Evolutionary conservation across 2,797 vertebrate species (phyloP), one percentile per base, ranked within the genome.

Genomic region (Paratrypauchen microcephalus): DNA sequence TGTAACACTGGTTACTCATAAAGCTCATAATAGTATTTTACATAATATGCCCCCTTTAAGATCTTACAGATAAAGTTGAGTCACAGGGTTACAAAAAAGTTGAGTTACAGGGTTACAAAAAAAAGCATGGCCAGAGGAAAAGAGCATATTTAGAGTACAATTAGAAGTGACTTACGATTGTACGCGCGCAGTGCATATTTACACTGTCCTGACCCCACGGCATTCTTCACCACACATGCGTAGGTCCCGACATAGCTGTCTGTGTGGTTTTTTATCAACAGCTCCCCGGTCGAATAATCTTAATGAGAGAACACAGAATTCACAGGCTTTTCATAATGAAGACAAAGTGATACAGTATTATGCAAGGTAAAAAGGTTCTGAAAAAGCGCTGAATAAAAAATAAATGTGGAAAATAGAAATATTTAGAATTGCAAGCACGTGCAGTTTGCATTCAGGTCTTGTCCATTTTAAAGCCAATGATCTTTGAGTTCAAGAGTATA

Each of bases 241-340:
- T 98, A 99, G 32, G 71, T 82, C 4, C 97, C 97, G 0, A 76
- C 8, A 9, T 95, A 93, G 16, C 88, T 89, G 2, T 83, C 80
- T 0, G 95, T 89, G 61, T 97, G 84, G 76, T 95, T 94, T 8
- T 57, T 90, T 82, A 99, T 93, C 62, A 95, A 19, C 63, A 97
- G 90, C 73, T 94, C 94, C 1, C 96, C 96, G 0, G 85, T 93
- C 69, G 82, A 77, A 0, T 83, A 4, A 66, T 93, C 96, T 96
- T 16, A 72, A 78, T 18, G 65, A 73, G 30, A 82, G 30, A 68
- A 11, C 32, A 70, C 30, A 62, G 28, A 83, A 47, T 41, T 47
- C 24, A 63, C 28, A 5, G 2, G 47, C 11, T n/a, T 69, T 60
- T 55, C 11, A 56, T 52, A 64, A 71, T 6, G 48, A 8, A 65